Base-by-base conservation (phyloP, 2,113 vertebrate species). In the Glareola pratincola region DNA sequence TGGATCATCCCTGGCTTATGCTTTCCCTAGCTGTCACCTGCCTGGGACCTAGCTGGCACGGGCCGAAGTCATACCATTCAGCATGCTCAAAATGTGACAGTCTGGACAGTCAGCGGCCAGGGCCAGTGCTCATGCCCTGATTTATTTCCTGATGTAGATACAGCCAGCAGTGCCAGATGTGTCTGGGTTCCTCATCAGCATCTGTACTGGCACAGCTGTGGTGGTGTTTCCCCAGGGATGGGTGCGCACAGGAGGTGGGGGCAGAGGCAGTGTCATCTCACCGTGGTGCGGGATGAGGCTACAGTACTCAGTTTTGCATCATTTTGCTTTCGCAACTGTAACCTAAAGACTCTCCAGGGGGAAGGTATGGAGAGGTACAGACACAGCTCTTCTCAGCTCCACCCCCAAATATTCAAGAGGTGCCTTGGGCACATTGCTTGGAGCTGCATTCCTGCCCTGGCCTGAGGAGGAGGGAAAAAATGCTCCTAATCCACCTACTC, bases 211-310 rank as follows among this genome's bases (percentile, higher is more conserved):
- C 26, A 20, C 23, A 59, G 51, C 27, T 73, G 45, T 6, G 2
- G 5, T 12, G 27, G 41, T 53, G 29, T 8, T 67, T 78, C 36
- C 54, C 34, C 19, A 39, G 21, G 34, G 15, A n/a, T 10, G 13
- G 10, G 7, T 30, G 39, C 3, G 1, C 32, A n/a, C 29, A 73
- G 23, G 10, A 60, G 36, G 8, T 54, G 22, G 26, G 19, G 34
- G 8, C 22, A 76, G 41, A 68, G 8, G 17, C 62, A 60, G 12
- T 7, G 20, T 34, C 29, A 21, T n/a, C 36, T 64, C 30, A 21
- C 21, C 2, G 1, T 27, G 24, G 24, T 45, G 39, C 0, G 0
- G 10, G 41, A 62, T 51, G 8, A 60, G 18, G 30, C 6, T 63
- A 10, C 1, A 1, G 13, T 4, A 32, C n/a, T 73, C 30, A 68